A percentile compares a stretch with the other conserved stretches of the same genome.
phyloP scores from a whole-genome alignment of 1,140 invertebrate species.

The Melanaphis sacchari region DNA sequence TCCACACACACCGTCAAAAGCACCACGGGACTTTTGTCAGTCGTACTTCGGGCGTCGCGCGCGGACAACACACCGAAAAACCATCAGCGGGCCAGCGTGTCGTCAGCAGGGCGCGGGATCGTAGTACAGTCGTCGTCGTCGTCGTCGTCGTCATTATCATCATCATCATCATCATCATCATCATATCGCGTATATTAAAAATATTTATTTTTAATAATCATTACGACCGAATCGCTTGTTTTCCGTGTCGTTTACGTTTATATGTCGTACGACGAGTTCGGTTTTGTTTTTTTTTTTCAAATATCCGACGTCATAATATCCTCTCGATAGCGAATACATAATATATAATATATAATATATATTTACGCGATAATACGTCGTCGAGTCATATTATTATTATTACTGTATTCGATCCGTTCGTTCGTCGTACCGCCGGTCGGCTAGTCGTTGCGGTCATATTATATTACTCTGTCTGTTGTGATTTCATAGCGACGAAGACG shows the following conservation, averaged over 20 bases:
- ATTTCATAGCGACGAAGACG: not conserved
- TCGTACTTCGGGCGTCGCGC: slow-evolving; percentile 30
- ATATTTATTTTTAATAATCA: not conserved
- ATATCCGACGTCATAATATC: too few relatives aligned
- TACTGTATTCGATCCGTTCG: too few relatives aligned
- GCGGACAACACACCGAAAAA: not conserved
- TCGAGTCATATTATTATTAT: too few relatives aligned
- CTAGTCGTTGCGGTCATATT: not conserved
- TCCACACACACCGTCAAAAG: not conserved
- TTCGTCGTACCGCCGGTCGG: not conserved
- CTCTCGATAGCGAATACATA: too few relatives aligned
- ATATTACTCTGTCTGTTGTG: too few relatives aligned
- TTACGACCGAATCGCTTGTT: not conserved
- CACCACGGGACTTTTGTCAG: not conserved
- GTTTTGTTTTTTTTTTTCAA: too few relatives aligned
- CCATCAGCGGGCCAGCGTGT: not conserved
- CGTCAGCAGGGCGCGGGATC: not conserved
- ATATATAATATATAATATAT: too few relatives aligned
- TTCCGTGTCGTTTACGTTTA: too few relatives aligned
- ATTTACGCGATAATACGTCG: too few relatives aligned
- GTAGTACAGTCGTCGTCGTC: not conserved
- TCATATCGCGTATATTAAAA: too few relatives aligned
- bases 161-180: not conserved
- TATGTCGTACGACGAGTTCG: too few relatives aligned
- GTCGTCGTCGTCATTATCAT: too few relatives aligned